These are phyloP conservation scores for Pseudomyrmex pallidus DNA, from an alignment of 1,140 invertebrate genomes.

Conservation along the genomic window DNA sequence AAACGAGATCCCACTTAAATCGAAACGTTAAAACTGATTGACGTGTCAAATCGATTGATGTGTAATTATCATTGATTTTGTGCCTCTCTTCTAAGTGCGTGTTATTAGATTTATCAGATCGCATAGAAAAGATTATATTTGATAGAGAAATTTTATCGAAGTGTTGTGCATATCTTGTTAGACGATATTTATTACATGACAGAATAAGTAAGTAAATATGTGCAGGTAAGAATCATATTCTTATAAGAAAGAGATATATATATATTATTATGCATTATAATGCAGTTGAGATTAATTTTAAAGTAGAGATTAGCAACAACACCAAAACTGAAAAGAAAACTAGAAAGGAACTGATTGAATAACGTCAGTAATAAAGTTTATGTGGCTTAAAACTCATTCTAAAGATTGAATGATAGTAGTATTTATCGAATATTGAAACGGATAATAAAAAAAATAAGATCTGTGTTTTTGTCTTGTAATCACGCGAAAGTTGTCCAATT, in stretches of 20 bases:
- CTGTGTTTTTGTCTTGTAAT: constrained; percentile 2
- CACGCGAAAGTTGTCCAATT: background rate
- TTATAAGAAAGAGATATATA: constrained; percentile 11
- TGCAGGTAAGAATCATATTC: too few species aligned
- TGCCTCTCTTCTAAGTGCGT: constrained; percentile 17
- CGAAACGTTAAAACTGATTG: background rate
- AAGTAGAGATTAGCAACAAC: too few species aligned
- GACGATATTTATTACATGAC: background rate
- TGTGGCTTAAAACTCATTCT: background rate
- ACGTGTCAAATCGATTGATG: background rate
- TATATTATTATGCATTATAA: constrained; percentile 21
- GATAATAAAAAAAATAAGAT: background rate
- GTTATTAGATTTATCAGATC: constrained; percentile 4
- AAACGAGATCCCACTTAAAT: too few species aligned
- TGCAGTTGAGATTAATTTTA: constrained; percentile 24
- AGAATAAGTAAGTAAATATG: background rate
- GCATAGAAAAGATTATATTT: constrained; percentile 29
- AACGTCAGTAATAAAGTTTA: background rate
- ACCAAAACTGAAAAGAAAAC: background rate
- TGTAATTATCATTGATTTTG: constrained; percentile 34
- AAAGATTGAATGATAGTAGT: background rate
- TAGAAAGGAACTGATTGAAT: background rate
- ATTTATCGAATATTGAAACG: background rate
- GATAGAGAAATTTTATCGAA: constrained; percentile 42
- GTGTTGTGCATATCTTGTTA: constrained; percentile 36